phyloP scores from a whole-genome alignment of 1,140 invertebrate species.

The Drosophila ercepeae region DNA sequence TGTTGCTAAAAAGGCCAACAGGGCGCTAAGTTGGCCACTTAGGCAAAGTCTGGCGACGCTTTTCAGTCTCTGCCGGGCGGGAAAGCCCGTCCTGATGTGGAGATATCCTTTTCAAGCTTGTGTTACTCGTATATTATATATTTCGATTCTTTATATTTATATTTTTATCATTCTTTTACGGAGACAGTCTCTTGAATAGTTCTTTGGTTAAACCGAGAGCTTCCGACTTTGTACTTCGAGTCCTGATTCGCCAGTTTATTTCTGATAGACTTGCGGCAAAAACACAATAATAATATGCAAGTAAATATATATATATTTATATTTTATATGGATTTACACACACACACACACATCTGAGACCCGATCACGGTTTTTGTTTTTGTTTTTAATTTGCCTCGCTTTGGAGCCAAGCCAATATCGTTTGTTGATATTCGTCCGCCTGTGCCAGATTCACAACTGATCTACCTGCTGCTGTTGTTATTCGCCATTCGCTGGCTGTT shows the following conservation, averaged over 20 bases:
- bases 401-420: constrained; percentile 61
- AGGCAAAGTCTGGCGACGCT: not conserved
- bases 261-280: constrained; percentile 4
- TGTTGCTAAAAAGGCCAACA: constrained; percentile 69
- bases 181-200: too few relatives aligned
- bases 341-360: constrained; percentile 31
- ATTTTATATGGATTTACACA: constrained; percentile 12
- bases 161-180: too few relatives aligned
- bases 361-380: constrained; percentile 15
- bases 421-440: constrained; percentile 66
- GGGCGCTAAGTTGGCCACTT: constrained; percentile 27
- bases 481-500: constrained; percentile 22
- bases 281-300: constrained; percentile 40
- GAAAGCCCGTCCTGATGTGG: constrained; percentile 12
- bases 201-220: too few relatives aligned
- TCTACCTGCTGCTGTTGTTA: constrained; percentile 63
- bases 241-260: not conserved
- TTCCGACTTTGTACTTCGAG: not conserved
- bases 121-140: too few relatives aligned
- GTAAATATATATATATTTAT: not conserved
- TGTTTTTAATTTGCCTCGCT: constrained; percentile 26
- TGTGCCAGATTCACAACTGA: constrained; percentile 80
- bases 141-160: too few relatives aligned
- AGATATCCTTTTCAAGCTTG: not conserved
- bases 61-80: constrained; percentile 1